A percentile compares a stretch with the other conserved stretches of the same genome.
These are phyloP conservation scores for Labia minor DNA, from an alignment of 2,888 invertebrate species.

Conservation along the genomic window DNA sequence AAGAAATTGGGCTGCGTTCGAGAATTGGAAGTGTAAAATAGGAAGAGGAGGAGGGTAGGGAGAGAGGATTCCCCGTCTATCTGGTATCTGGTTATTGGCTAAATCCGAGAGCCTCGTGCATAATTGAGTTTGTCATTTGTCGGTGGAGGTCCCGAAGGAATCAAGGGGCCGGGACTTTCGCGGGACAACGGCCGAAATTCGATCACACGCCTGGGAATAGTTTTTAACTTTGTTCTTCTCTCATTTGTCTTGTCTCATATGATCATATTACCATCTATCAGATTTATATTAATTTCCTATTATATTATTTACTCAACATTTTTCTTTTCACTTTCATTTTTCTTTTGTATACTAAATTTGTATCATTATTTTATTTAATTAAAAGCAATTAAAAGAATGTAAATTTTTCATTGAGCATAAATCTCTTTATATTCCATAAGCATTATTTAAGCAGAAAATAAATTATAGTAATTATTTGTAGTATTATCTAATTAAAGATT, in stretches of 20 bases:
- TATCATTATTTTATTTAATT: too few species aligned
- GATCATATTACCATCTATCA: not conserved
- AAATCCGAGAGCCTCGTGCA: not conserved
- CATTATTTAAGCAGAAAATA: too few species aligned
- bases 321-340: too few species aligned
- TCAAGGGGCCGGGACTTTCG: not conserved
- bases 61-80: not conserved
- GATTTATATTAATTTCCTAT: not conserved
- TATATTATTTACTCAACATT: not conserved
- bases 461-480: too few species aligned
- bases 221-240: not conserved
- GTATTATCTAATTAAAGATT: too few species aligned
- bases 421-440: too few species aligned
- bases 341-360: too few species aligned
- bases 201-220: not conserved
- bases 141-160: not conserved
- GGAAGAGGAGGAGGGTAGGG: too few species aligned
- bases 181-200: not conserved
- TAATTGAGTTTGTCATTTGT: conserved; percentile 13
- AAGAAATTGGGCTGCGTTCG: not conserved
- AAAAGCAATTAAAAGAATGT: too few species aligned
- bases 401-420: too few species aligned
- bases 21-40: too few species aligned
- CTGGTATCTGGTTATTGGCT: not conserved
- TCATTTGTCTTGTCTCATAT: not conserved